Evolutionary conservation across 2,888 invertebrate species (phyloP), one percentile per base, ranked within the genome.

Genomic region (Leucozona laternaria): DNA sequence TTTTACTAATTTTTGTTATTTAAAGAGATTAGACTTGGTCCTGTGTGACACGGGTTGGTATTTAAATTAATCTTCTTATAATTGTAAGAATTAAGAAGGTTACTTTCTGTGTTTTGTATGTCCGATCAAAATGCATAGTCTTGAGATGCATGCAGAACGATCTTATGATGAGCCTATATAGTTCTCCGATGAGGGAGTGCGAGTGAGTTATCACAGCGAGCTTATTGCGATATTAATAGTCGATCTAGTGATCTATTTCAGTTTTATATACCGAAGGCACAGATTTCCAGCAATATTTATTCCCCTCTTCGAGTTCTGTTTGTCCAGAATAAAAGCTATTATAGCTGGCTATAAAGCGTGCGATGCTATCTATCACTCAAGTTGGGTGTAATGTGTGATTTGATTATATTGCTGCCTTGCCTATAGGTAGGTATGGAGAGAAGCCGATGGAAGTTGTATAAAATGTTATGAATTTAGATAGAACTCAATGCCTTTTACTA

Each of bases 201-300:
- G 20, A 34, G 55, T 50, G 64, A 48, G 53, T 57, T 85, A 81
- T 77, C 86, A 68, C 64, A 31, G 40, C 13, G 22, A 68, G 48
- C 43, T 77, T 72, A 85, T 85, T 66, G 62, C 71, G 55, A 82
- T 75, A 75, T 75, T 81, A 79, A 66, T 79, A 48, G 43, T 22
- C 40, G 70, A 34, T 15, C n/a, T 25, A 58, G 75, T 53, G 45
- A 64, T 70, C 45, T 62, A 62, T 83, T 57, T 78, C 72, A 60
- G 31, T 73, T 73, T 53, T 78, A 78, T 78, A 78, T 75, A 60
- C 73, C 55, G 13, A 73, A 20, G 40, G n/a, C 62, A 45, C 62
- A 45, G n/a, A 28, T 43, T 43, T 43, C 43, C 37, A 60, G 8
- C 20, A 15, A 60, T 43, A 2, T 2, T 34, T 22, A 17, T 45